Percentiles rank a stretch among this genome's conserved stretches.
Evolutionary conservation across 2,797 vertebrate species (phyloP).

Genomic region (Coreius guichenoti): DNA sequence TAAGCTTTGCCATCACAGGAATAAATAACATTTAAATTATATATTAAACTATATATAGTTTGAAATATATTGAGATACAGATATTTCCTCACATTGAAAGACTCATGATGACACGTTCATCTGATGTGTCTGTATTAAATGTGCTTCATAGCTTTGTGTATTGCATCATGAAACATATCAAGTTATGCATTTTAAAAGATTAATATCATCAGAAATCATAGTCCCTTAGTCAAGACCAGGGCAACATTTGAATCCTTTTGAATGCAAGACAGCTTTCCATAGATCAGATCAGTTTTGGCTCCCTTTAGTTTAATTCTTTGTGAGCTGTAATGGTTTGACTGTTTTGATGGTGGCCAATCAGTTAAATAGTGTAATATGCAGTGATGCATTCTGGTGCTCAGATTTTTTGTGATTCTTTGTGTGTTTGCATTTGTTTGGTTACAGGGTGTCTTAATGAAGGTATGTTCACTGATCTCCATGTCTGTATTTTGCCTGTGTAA

Average conservation of each 20-base stretch:
- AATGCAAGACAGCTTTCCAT: not conserved
- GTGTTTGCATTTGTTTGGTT: not conserved
- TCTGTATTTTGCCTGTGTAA: conserved; percentile 26
- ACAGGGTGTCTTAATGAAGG: not conserved
- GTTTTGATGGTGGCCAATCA: not conserved
- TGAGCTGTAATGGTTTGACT: not conserved
- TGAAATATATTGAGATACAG: no score
- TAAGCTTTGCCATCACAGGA: no score
- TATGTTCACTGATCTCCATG: conserved; percentile 10
- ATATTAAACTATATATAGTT: no score
- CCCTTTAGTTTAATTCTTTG: not conserved
- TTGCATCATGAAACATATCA: not conserved
- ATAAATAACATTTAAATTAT: no score
- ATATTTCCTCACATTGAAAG: no score
- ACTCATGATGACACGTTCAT: no score
- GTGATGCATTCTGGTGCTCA: not conserved
- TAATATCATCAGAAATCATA: not conserved
- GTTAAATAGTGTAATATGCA: not conserved
- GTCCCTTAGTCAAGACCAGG: not conserved
- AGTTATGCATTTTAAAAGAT: not conserved
- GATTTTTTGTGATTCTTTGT: not conserved
- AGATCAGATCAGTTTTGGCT: not conserved
- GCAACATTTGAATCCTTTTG: not conserved
- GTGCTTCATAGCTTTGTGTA: not conserved
- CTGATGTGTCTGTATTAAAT: not conserved